phyloP scores from a whole-genome alignment of 2,113 vertebrate genomes.

The Gymnarchus niloticus region DNA sequence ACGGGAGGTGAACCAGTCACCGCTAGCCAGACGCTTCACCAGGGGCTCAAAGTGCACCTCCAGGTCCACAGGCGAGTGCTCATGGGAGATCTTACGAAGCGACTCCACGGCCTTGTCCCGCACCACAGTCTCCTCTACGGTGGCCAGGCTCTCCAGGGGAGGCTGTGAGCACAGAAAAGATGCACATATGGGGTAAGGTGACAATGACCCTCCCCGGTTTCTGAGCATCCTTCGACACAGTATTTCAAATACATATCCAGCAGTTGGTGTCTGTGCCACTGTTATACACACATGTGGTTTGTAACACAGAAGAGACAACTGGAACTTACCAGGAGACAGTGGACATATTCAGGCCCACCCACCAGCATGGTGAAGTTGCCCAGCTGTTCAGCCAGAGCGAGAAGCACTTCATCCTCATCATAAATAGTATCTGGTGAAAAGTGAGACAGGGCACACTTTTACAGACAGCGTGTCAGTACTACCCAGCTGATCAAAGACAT shows the following conservation, averaged over 20 bases:
- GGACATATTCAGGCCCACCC: conserved; percentile 81
- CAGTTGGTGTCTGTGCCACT: too few species aligned
- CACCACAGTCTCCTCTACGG: conserved; percentile 86
- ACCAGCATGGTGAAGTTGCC: conserved; percentile 84
- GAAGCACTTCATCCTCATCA: conserved; percentile 85
- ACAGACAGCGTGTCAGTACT: background rate
- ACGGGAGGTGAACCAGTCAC: conserved; percentile 88
- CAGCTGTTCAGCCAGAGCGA: conserved; percentile 83
- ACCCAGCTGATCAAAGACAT: background rate
- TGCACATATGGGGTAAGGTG: background rate
- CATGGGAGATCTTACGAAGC: conserved; percentile 81
- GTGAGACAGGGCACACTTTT: background rate
- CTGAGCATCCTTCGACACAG: background rate
- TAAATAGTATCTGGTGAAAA: conserved; percentile 76
- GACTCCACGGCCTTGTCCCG: conserved; percentile 85
- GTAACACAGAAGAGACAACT: background rate
- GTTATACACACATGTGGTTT: too few species aligned
- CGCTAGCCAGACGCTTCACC: conserved; percentile 80
- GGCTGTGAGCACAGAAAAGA: conserved; percentile 54
- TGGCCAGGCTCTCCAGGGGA: conserved; percentile 82
- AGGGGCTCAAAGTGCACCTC: conserved; percentile 88
- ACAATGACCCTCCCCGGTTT: background rate
- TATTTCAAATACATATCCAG: background rate
- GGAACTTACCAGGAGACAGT: conserved; percentile 77
- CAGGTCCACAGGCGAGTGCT: conserved; percentile 79